Evolutionary conservation across 2,888 invertebrate genomes (phyloP).

Genomic region (Eupsilia transversa): DNA sequence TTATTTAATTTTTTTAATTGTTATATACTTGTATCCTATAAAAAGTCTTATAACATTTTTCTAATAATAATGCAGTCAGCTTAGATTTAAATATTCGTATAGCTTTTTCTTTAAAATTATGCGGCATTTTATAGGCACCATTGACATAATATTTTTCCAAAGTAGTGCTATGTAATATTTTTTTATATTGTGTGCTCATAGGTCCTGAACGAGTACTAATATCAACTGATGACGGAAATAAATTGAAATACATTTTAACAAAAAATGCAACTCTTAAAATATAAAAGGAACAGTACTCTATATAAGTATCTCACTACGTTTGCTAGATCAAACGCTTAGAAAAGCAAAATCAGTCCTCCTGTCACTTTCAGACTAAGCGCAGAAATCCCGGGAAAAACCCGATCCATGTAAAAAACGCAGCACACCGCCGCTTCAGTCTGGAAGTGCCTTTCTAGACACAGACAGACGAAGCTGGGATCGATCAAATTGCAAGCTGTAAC

Average conservation of each 20-base stretch:
- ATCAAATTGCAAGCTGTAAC: constrained; percentile 65
- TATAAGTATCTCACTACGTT: background rate
- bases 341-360: background rate
- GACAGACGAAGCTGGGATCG: constrained; percentile 59
- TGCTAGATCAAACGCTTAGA: background rate
- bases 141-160: too few relatives aligned
- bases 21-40: too few relatives aligned
- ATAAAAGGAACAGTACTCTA: background rate
- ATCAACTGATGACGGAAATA: background rate
- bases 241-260: background rate
- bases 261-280: too few relatives aligned
- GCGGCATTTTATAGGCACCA: too few relatives aligned
- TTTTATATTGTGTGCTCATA: background rate
- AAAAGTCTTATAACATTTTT: background rate
- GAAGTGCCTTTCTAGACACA: constrained; percentile 41
- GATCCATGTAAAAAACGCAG: constrained; percentile 21
- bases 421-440: constrained; percentile 25
- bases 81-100: too few relatives aligned
- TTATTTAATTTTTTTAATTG: too few relatives aligned
- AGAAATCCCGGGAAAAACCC: background rate
- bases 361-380: background rate
- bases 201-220: background rate
- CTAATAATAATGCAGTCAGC: background rate
- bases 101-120: too few relatives aligned
- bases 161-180: background rate